Evolutionary conservation across 1,140 invertebrate species (phyloP), one percentile per base, ranked within the genome.

Genomic region (Eciton burchellii): DNA sequence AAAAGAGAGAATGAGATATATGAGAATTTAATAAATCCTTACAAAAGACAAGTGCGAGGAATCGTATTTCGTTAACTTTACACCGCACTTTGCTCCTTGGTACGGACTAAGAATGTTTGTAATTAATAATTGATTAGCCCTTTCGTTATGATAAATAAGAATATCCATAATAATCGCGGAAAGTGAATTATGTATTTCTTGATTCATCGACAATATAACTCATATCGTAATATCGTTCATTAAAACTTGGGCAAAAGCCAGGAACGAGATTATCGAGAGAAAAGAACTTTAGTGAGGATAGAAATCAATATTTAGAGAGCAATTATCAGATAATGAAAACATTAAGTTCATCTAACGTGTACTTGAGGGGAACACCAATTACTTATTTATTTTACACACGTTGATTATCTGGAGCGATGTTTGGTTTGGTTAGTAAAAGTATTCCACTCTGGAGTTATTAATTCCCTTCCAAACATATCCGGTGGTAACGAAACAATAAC

Each of bases 291-390:
- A n/a, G 21, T 14, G 43, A 29, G 12, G 62, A 16, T 29, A 5
- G 16, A 16, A 74, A 74, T 74, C 57, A 74, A 41, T 76, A 35
- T 35, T n/a, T 52, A 16, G n/a, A 57, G 14, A 57, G 4, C 14
- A 14, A n/a, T 54, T 6, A 24, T 74, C 43, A 49, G 59, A 52
- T 76, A 76, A 76, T 65, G 9, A 76, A 65, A 76, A 65, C 65
- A 65, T 76, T 76, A 49, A 65, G n/a, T 65, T n/a, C 63, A n/a
- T 11, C 16, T 3, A 19, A 41, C 2, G 4, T 26, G 47, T 29
- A 16, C 24, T 49, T 68, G 26, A 4, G 12, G 3, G n/a, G 45
- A 63, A 59, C 21, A 26, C 11, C 9, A 47, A 21, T 14, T 24
- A 24, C 11, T 74, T 19, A 29, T 43, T 63, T 74, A 24, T n/a